Conservation (phyloP, 2,113 vertebrate genomes). For the Microtus oregoni region DNA sequence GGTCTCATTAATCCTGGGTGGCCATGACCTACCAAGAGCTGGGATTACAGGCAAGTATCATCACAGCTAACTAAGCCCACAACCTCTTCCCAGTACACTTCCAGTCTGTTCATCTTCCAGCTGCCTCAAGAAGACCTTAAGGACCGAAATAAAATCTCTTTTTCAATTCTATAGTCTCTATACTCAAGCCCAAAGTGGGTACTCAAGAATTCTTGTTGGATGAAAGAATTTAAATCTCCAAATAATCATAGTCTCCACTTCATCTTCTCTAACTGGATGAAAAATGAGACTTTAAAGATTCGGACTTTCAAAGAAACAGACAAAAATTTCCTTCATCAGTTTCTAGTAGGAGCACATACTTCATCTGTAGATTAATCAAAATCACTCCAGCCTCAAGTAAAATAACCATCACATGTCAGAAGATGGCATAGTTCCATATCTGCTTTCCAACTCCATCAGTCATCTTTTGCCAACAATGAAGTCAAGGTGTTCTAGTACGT, state of each 20-base stretch:
- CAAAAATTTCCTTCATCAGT: conserved; percentile 29
- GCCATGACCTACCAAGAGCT: neutral
- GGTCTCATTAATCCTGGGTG: neutral
- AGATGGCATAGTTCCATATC: neutral
- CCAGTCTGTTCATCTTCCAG: neutral
- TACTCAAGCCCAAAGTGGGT: neutral
- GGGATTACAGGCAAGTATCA: neutral
- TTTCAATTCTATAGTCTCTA: conserved; percentile 34
- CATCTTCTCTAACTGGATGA: conserved; percentile 29
- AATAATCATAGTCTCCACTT: neutral
- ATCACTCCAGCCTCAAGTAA: conserved; percentile 42
- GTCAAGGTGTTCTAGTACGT: neutral
- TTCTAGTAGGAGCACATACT: neutral
- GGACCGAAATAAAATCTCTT: neutral
- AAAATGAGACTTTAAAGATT: conserved; percentile 57
- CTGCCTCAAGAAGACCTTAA: neutral
- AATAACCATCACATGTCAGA: conserved; percentile 41
- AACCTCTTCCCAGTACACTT: neutral
- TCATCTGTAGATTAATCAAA: conserved; percentile 37
- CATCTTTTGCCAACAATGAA: conserved; percentile 28
- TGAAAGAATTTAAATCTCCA: conserved; percentile 57
- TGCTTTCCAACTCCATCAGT: conserved; percentile 4
- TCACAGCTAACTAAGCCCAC: neutral
- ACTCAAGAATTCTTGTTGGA: conserved; percentile 31
- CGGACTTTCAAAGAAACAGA: conserved; percentile 60